Percentiles rank a stretch among this genome's conserved stretches.
Evolutionary conservation across 2,888 invertebrate genomes (phyloP).

Genomic region (Lottia scabra): DNA sequence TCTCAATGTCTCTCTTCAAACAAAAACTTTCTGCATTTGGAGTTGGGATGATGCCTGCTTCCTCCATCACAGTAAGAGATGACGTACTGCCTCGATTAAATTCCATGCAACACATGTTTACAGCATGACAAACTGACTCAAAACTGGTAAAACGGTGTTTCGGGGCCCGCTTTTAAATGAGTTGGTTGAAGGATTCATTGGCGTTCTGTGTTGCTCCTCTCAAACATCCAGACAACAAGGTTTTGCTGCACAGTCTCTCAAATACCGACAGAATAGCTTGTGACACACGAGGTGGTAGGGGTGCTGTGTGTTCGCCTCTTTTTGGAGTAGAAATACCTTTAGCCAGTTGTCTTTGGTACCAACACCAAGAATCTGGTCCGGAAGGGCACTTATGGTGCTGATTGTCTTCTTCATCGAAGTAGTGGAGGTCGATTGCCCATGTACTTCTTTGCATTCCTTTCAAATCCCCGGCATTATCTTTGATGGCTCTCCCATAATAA

Average conservation of each 20-base stretch:
- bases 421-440: no score
- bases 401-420: no score
- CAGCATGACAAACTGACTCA: background rate
- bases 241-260: no score
- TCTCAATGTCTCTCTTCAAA: background rate
- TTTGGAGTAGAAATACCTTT: no score
- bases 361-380: no score
- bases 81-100: background rate
- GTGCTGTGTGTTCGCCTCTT: background rate
- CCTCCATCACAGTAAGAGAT: background rate
- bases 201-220: background rate
- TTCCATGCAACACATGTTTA: background rate
- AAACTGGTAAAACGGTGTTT: no score
- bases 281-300: background rate
- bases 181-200: conserved; percentile 4
- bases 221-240: background rate
- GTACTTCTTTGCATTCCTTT: background rate
- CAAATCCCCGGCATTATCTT: background rate
- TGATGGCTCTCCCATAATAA: conserved; percentile 8
- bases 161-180: background rate
- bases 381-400: no score
- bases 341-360: no score
- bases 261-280: no score
- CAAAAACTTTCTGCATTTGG: background rate
- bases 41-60: background rate